Evolutionary conservation across 2,113 vertebrate genomes (phyloP).

Genomic region (Cebidichthys violaceus): DNA sequence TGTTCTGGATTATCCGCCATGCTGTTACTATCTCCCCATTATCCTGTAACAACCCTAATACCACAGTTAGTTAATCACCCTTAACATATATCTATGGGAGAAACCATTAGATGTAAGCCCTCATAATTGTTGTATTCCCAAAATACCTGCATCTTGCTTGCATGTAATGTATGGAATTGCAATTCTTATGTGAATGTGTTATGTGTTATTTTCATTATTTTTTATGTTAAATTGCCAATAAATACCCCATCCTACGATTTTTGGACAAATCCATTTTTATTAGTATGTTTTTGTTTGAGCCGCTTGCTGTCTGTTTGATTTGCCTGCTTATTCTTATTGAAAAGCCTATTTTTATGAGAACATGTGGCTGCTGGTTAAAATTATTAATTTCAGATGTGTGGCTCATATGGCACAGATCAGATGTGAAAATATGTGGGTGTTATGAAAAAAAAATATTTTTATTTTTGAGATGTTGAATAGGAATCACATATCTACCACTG

Average conservation of each 20-base stretch:
- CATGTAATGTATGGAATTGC: no score
- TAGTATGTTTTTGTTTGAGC: not conserved
- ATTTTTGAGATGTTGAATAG: not conserved
- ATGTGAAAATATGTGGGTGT: not conserved
- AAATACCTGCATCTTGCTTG: no score
- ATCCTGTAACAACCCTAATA: no score
- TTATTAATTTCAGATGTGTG: not conserved
- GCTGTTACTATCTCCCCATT: no score
- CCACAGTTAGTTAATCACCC: no score
- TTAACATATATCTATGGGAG: no score
- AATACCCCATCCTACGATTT: not conserved
- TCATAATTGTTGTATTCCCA: no score
- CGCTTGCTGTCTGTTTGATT: conserved; percentile 1
- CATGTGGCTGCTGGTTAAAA: not conserved
- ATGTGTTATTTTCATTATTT: not conserved
- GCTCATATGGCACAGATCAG: not conserved
- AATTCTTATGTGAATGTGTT: no score
- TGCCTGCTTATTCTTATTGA: not conserved
- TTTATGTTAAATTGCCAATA: not conserved
- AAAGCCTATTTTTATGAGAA: not conserved
- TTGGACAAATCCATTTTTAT: not conserved
- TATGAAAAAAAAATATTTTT: not conserved
- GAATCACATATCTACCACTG: not conserved
- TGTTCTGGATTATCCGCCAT: no score
- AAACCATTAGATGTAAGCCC: no score